Base-by-base conservation (phyloP, 2,113 vertebrate species). In the Hiodon alosoides region DNA sequence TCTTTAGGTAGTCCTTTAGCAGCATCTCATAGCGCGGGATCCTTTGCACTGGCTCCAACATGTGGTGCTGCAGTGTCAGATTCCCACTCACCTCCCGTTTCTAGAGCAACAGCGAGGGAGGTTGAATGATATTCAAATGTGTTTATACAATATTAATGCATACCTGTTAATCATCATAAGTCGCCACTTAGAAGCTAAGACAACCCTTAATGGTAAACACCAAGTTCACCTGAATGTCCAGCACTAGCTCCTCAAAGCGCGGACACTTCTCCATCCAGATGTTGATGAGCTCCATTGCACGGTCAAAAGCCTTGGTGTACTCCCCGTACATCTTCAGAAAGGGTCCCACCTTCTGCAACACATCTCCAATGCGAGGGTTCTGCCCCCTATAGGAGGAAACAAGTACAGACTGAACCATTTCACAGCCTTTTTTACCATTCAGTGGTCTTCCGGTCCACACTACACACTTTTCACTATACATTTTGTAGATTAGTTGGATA, bases 1-100 rank as follows among this genome's bases (percentile, higher is more conserved):
- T 95, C 90, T 94, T 98, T 82, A 99, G 90, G 81, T 99, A 99
- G 89, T 98, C 96, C 82, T 93, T 98, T 74, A 99, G 92, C 64
- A 99, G 86, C 78, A 99, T 90, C 82, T 98, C 95, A 0, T 98
- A 99, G 75, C 97, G 95, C 62, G 97, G 97, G 85, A 99, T 95
- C 82, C 97, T 92, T 78, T 99, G 97, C 78, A 99, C 95, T 0
- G 97, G 97, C 81, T 98, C 97, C 76, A 99, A 86, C 97, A 99
- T 98, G 86, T 99, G 97, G 79, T 98, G 97, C 86, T 99, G 97
- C 80, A 99, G 78, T 0, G 95, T 99, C 87, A 99, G 86, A 82
- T 93, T 98, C 60, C 96, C 97, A 58, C 96, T 98, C 59, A 95
- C 93, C 4, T 96, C 95, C 78, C 97, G 93, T 83, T 95, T 97